These are phyloP conservation scores for Apamea epomidion DNA, from an alignment of 2,888 invertebrate species.

Conservation along the genomic window DNA sequence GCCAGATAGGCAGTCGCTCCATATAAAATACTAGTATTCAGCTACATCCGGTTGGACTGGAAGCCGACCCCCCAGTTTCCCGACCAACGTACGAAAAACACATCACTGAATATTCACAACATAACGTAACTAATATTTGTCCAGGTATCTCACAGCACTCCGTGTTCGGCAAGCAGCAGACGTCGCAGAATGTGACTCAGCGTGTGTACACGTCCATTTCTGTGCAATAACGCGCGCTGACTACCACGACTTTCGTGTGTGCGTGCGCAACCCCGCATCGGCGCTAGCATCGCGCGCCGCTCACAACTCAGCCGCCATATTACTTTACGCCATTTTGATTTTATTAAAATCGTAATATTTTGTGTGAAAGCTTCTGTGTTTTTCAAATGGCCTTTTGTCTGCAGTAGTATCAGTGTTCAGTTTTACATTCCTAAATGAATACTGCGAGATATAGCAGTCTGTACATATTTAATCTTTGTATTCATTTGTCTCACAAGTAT, in stretches of 20 bases:
- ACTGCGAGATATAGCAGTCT: slow-evolving; percentile 23
- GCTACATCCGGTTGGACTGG: neutral
- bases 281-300: slow-evolving; percentile 92
- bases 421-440: slow-evolving; percentile 32
- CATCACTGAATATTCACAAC: neutral
- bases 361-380: slow-evolving; percentile 50
- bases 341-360: slow-evolving; percentile 76
- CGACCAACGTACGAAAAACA: neutral
- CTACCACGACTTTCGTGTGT: slow-evolving; percentile 94
- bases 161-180: slow-evolving; percentile 92
- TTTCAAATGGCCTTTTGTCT: slow-evolving; percentile 39
- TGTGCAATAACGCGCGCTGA: slow-evolving; percentile 97
- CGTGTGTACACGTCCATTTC: slow-evolving; percentile 95
- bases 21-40: neutral
- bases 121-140: neutral
- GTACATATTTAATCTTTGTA: slow-evolving; percentile 47
- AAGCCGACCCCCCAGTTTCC: neutral
- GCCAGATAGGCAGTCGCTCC: neutral
- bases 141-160: slow-evolving; percentile 94
- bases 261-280: slow-evolving; percentile 95
- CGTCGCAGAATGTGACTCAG: slow-evolving; percentile 91
- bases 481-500: slow-evolving; percentile 49
- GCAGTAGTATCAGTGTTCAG: slow-evolving; percentile 46
- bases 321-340: slow-evolving; percentile 86
- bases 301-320: slow-evolving; percentile 83